Base-by-base conservation (phyloP, 2,113 vertebrate species). In the Zosterops lateralis region DNA sequence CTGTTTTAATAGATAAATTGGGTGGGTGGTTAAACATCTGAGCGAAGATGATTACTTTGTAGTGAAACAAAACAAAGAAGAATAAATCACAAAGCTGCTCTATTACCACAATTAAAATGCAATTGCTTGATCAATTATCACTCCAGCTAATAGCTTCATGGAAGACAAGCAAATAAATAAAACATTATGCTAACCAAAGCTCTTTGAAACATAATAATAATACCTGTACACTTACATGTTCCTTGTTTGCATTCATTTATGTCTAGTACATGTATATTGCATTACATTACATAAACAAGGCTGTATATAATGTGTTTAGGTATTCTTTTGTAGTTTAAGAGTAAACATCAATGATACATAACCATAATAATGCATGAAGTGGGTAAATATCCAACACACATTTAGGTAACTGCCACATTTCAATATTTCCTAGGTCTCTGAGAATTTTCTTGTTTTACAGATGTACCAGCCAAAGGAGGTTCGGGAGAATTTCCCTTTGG, bases 51-150 rank as follows among this genome's bases (percentile, higher is more conserved):
- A 97, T 97, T 95, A 95, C 88, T 96, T 89, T 73, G 83, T 68
- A 95, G 64, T 83, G 82, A 96, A 93, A 97, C 80, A 96, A 95
- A 97, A 90, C 85, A 97, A 96, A 97, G 92, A 97, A 60, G 92
- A 95, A 96, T 93, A 96, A 97, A 96, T 91, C 71, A 96, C 86
- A 84, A 95, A 92, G 57, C 45, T 36, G 66, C 50, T 67, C 47
- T 90, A 87, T 92, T 95, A 96, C 79, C 72, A 94, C 47, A 76
- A 96, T 96, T 97, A 96, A 91, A 93, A 89, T 87, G 80, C 68
- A 91, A 81, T 89, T 94, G 34, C 92, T 92, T 89, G 83, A 96
- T 93, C 91, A 93, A 71, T 96, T 96, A 95, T 95, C 78, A 94
- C 58, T 93, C 78, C 86, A 54, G 50, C 79, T 95, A 94, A 94